Conservation (phyloP, 2,888 invertebrate species). For the Drosophila affinis region DNA sequence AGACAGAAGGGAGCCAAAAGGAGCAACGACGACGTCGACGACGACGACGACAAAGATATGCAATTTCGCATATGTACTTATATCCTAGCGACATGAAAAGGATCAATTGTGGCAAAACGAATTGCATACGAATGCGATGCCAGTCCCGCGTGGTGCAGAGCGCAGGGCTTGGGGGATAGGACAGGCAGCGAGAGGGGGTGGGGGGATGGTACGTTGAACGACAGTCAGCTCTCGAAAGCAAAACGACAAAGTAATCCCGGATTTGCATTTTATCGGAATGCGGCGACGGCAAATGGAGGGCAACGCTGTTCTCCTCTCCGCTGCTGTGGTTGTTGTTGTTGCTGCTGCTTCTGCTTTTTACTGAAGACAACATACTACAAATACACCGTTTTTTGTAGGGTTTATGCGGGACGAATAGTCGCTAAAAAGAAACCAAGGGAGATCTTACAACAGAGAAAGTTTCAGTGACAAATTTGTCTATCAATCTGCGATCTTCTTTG, state of each 20-base stretch:
- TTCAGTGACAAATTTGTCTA: too few relatives aligned
- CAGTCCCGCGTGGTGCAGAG: constrained; percentile 37
- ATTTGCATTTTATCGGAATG: constrained; percentile 80
- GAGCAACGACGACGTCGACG: constrained; percentile 65
- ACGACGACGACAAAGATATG: constrained; percentile 74
- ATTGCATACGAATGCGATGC: constrained; percentile 77
- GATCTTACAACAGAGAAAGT: too few relatives aligned
- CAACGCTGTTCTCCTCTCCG: constrained; percentile 31
- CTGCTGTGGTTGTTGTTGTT: constrained; percentile 17
- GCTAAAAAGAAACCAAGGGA: neutral
- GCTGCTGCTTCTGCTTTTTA: constrained; percentile 17
- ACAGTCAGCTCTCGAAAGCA: constrained; percentile 71
- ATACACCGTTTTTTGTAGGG: neutral
- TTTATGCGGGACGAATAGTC: neutral
- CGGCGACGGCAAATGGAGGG: constrained; percentile 62
- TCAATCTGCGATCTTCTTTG: too few relatives aligned
- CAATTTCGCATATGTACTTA: constrained; percentile 80
- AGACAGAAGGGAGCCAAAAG: constrained; percentile 22
- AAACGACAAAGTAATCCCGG: constrained; percentile 80
- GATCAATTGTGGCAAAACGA: constrained; percentile 80
- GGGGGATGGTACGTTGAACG: constrained; percentile 1
- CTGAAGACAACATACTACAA: constrained; percentile 29
- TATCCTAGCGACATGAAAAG: constrained; percentile 80
- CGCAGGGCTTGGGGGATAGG: constrained; percentile 2
- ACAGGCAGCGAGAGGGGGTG: rapidly evolving